Conservation (phyloP, 2,888 invertebrate genomes). For the Machimus rusticus region DNA sequence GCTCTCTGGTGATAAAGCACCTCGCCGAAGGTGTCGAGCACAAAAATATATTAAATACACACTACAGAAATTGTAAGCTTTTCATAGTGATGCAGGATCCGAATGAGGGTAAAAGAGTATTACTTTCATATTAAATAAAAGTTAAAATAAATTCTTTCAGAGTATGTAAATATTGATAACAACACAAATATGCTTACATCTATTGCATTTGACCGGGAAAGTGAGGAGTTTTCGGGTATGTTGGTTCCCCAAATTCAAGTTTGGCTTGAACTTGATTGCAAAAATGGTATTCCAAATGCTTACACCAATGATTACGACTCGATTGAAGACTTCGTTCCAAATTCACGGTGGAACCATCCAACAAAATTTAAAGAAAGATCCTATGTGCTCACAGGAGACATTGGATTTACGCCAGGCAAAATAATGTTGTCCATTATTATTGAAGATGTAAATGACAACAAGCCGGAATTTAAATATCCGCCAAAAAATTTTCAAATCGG, state of each 20-base stretch:
- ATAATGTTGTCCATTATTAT: constrained; percentile 52
- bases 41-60: constrained; percentile 49
- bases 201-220: constrained; percentile 52
- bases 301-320: background rate
- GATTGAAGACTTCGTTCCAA: background rate
- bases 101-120: constrained; percentile 48
- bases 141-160: constrained; percentile 45
- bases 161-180: constrained; percentile 51
- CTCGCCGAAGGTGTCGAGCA: constrained; percentile 51
- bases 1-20: constrained; percentile 50
- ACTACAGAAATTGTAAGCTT: constrained; percentile 50
- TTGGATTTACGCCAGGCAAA: constrained; percentile 49
- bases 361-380: background rate
- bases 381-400: constrained; percentile 49
- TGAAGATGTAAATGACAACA: constrained; percentile 54
- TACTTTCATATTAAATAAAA: background rate
- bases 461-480: constrained; percentile 51
- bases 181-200: constrained; percentile 51
- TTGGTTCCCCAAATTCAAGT: constrained; percentile 51
- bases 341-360: background rate
- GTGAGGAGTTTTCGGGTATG: constrained; percentile 49
- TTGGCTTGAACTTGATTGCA: constrained; percentile 50
- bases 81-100: constrained; percentile 50
- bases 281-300: background rate
- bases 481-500: constrained; percentile 48